phyloP scores from a whole-genome alignment of 2,797 vertebrate genomes.

The Loriculus beryllinus region DNA sequence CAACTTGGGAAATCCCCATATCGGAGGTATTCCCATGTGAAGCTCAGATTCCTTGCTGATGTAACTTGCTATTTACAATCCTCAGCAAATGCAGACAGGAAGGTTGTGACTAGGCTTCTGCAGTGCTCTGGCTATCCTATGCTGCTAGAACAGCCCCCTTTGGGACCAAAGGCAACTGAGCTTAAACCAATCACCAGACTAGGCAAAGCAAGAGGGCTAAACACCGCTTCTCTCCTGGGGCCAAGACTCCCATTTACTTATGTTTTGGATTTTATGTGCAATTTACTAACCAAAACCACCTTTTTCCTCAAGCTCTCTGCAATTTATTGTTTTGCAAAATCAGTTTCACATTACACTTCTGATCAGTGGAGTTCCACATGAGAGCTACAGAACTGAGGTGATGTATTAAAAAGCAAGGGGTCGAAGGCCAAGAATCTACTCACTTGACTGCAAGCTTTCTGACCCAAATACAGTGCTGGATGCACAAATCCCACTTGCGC shows the following conservation, averaged over 20 bases:
- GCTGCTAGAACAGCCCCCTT: constrained; percentile 23
- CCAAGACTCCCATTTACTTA: constrained; percentile 57
- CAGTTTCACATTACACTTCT: constrained; percentile 64
- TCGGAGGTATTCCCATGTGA: background rate
- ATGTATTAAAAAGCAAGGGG: background rate
- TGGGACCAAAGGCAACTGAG: constrained; percentile 27
- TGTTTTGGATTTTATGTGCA: constrained; percentile 61
- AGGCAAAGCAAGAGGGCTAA: constrained; percentile 15
- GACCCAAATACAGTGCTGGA: background rate
- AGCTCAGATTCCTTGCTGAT: background rate
- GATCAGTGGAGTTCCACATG: constrained; percentile 36
- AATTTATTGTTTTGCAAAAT: constrained; percentile 68
- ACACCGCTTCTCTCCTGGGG: background rate
- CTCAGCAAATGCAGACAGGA: background rate
- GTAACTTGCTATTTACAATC: background rate
- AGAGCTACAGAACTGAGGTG: constrained; percentile 30
- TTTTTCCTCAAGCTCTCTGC: constrained; percentile 54
- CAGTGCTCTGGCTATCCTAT: background rate
- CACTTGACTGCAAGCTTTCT: background rate
- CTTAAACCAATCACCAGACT: constrained; percentile 25
- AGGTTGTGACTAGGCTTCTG: constrained; percentile 2
- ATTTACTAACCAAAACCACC: constrained; percentile 65
- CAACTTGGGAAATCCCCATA: background rate
- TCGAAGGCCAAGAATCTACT: background rate
- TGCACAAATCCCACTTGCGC: background rate